Conservation (phyloP, 2,113 vertebrate species). For the Burhinus bistriatus region DNA sequence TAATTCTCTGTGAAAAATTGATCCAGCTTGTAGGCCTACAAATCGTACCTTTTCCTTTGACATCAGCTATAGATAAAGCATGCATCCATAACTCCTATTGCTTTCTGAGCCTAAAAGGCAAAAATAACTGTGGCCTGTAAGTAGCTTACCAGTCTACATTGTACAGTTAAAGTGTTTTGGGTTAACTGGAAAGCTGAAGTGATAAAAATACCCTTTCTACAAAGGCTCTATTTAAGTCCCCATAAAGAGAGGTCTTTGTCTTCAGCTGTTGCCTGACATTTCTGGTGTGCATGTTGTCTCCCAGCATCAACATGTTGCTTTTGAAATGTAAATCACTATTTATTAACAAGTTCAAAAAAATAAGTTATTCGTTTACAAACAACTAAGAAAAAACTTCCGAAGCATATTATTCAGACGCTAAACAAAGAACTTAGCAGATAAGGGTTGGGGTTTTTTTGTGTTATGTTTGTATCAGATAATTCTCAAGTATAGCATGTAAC, state of each 20-base stretch:
- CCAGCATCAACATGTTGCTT: neutral
- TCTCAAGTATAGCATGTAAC: neutral
- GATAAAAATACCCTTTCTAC: conserved; percentile 14
- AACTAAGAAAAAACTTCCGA: neutral
- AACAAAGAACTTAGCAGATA: neutral
- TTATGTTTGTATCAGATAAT: neutral
- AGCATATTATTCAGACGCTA: neutral
- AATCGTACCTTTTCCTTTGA: neutral
- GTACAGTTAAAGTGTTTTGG: neutral
- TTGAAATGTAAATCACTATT: conserved; percentile 18
- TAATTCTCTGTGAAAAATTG: neutral
- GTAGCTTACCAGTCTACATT: neutral
- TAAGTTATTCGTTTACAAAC: conserved; percentile 7
- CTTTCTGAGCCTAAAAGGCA: neutral
- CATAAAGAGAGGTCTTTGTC: conserved; percentile 30
- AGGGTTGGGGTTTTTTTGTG: fast-evolving
- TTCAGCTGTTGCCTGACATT: neutral
- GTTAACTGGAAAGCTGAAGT: neutral
- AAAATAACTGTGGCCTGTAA: neutral
- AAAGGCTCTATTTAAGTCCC: conserved; percentile 39
- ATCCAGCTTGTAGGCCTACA: neutral
- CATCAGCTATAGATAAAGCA: neutral
- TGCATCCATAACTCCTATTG: neutral
- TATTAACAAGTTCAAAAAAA: conserved; percentile 23
- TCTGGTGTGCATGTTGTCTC: neutral